Base-by-base conservation (phyloP, 2,888 invertebrate genomes). In the Tanaodytes sp. region DNA sequence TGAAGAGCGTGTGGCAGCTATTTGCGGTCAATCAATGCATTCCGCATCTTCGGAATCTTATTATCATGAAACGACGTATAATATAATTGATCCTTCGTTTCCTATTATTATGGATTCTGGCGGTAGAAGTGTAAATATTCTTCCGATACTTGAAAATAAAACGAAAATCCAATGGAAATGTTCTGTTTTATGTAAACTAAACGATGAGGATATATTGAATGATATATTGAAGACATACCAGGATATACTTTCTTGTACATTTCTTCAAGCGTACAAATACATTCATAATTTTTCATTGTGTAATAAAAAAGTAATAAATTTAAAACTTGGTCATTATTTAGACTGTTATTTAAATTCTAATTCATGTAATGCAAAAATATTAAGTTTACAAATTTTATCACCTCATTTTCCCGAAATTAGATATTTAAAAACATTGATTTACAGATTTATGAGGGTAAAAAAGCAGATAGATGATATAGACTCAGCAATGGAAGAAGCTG, bases 11-110 rank as follows among this genome's bases (percentile, higher is more conserved):
- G 30, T 39, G 1, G 23, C 12, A 3, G 57, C 57, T 23, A 30
- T 57, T 8, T 46, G 57, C 39, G 57, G 46, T 30, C 23, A 27
- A 9, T 37, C 46, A 1, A 57, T 39, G 39, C 57, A 57, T 14
- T 14, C 46, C 9, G 8, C 46, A 2, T 19, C 27, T n/a, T 30
- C 57, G 5, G 57, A 57, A 39, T 12, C 46, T 14, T 46, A 23
- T 39, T 52, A 27, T 42, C 45, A 45, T 12, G 45, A 51, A 43
- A 27, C 52, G 12, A 9, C 33, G 8, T 59, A 59, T 48, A 16
- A 48, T 20, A 33, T 40, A 15, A 3, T 59, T 5, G 27, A 6
- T 16, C 16, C 39, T 15, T 11, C 2, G 5, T n/a, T 8, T 14
- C 16, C 9, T n/a, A 59, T 59, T 9, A 12, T 59, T 16, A 49